A percentile compares a stretch with the other conserved stretches of the same genome.
phyloP scores from a whole-genome alignment of 1,140 invertebrate species.

The Ips typographus region DNA sequence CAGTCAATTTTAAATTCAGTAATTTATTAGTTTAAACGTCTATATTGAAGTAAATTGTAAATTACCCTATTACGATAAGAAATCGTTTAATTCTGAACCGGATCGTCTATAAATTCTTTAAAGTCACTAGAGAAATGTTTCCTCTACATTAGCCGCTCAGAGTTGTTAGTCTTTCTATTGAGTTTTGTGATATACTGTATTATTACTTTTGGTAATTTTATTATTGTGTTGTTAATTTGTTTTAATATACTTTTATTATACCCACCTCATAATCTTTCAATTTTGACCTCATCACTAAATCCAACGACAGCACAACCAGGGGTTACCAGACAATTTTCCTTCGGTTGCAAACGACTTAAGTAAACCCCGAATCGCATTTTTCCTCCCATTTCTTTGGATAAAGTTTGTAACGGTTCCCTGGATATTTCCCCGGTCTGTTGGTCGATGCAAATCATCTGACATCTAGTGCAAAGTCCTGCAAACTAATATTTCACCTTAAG shows the following conservation, averaged over 20 bases:
- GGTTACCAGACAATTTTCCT: too few relatives aligned
- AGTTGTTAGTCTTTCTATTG: background rate
- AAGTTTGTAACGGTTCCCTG: constrained; percentile 80
- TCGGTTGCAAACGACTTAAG: constrained; percentile 22
- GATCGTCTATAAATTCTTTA: too few relatives aligned
- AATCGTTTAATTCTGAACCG: too few relatives aligned
- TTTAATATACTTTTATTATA: constrained; percentile 1
- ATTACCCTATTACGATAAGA: too few relatives aligned
- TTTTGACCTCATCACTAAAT: background rate
- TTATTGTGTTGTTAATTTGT: constrained; percentile 9
- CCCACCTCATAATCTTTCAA: too few relatives aligned
- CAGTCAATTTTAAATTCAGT: too few relatives aligned
- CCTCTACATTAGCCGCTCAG: too few relatives aligned
- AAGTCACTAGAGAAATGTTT: too few relatives aligned
- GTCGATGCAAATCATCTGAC: constrained; percentile 94
- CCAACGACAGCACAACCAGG: constrained; percentile 9
- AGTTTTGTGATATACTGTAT: constrained; percentile 6
- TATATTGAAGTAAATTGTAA: too few relatives aligned
- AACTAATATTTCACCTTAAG: constrained; percentile 27
- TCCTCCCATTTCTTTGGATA: constrained; percentile 71
- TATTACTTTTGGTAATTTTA: constrained; percentile 5
- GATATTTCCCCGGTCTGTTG: constrained; percentile 79
- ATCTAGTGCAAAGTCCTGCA: constrained; percentile 78
- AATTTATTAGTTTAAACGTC: too few relatives aligned
- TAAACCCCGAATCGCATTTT: constrained; percentile 81